These are phyloP conservation scores for Gonioctena quinquepunctata DNA, from an alignment of 1,140 invertebrate species.

Conservation along the genomic window DNA sequence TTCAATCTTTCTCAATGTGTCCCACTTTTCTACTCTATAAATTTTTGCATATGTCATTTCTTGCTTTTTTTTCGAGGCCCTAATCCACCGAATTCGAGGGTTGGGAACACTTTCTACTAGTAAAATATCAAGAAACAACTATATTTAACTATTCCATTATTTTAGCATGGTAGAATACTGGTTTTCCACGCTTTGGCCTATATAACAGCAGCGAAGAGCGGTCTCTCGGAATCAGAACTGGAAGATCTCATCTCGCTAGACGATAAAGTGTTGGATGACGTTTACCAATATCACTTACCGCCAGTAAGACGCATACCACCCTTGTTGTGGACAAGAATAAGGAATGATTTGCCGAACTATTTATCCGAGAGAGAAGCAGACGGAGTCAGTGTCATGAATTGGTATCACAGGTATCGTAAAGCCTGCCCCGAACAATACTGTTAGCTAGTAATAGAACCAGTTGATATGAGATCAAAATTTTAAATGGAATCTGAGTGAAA, in stretches of 20 bases:
- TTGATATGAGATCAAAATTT: too few species aligned
- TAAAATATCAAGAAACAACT: constrained; percentile 1
- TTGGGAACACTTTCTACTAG: too few species aligned
- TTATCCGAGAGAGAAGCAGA: constrained; percentile 95
- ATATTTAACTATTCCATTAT: constrained; percentile 21
- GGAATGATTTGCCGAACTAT: constrained; percentile 94
- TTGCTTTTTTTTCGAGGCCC: too few species aligned
- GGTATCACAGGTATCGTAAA: constrained; percentile 87
- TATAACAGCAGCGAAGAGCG: constrained; percentile 91
- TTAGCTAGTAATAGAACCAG: too few species aligned
- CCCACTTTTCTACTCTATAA: too few species aligned
- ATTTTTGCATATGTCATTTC: too few species aligned
- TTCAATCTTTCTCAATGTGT: too few species aligned
- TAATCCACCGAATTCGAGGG: too few species aligned
- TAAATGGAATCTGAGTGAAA: too few species aligned
- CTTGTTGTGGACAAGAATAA: constrained; percentile 91
- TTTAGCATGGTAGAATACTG: constrained; percentile 83
- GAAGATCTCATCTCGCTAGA: constrained; percentile 94
- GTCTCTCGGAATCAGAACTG: constrained; percentile 89
- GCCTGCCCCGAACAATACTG: too few species aligned
- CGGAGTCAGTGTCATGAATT: constrained; percentile 95
- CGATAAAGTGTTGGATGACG: constrained; percentile 92
- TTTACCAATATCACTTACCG: constrained; percentile 97
- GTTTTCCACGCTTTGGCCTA: constrained; percentile 94
- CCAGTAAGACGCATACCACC: constrained; percentile 94